phyloP scores from a whole-genome alignment of 2,888 invertebrate species.

The Fragum fragum region DNA sequence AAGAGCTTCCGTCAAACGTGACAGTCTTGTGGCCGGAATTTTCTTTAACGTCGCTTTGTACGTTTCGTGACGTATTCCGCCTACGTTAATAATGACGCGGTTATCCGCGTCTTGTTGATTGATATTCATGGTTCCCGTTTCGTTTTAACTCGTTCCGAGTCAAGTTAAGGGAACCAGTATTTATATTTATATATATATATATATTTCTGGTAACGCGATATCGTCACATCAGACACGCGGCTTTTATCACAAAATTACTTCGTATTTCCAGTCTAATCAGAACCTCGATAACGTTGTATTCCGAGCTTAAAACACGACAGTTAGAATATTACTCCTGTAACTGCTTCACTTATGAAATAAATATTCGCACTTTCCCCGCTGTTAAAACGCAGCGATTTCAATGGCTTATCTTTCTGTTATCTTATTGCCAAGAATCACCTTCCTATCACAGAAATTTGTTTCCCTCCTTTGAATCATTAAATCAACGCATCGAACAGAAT shows the following conservation, averaged over 20 bases:
- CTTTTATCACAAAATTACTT: background rate
- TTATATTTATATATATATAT: background rate
- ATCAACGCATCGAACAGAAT: no score
- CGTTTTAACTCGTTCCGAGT: background rate
- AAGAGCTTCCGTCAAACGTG: slow-evolving; percentile 97
- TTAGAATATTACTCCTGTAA: background rate
- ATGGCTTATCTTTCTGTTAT: background rate
- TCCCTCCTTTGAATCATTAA: no score
- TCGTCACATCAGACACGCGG: background rate
- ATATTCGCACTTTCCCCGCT: background rate
- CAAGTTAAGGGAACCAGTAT: background rate
- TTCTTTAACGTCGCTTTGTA: slow-evolving; percentile 94
- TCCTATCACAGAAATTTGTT: background rate
- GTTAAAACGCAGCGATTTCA: background rate
- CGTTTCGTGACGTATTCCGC: slow-evolving; percentile 97
- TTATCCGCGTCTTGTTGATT: slow-evolving; percentile 90
- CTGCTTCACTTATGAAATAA: background rate
- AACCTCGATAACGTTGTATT: background rate
- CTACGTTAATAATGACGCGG: slow-evolving; percentile 99
- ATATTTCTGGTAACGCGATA: background rate
- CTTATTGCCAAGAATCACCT: background rate
- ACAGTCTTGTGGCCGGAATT: slow-evolving; percentile 98
- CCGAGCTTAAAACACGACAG: background rate
- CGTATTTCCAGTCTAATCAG: background rate
- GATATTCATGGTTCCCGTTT: slow-evolving; percentile 21